A percentile compares a stretch with the other conserved stretches of the same genome.
Conservation (phyloP, 2,888 invertebrate genomes). For the Parascotia fuliginaria region DNA sequence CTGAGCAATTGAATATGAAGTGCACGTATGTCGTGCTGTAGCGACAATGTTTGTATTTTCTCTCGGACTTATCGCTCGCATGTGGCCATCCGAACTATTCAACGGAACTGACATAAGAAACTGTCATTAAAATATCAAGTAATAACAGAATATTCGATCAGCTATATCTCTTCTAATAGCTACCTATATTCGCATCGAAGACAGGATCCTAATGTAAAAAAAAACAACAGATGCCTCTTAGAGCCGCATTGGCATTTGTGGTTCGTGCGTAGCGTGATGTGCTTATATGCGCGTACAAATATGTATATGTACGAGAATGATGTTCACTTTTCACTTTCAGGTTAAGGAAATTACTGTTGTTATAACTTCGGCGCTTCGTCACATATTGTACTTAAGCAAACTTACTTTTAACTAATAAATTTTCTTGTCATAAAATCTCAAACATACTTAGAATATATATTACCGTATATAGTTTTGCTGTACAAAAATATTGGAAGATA, state of each 20-base stretch:
- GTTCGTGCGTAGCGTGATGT: constrained; percentile 56
- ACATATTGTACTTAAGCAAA: background rate
- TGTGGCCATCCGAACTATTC: constrained; percentile 79
- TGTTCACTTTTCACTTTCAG: constrained; percentile 79
- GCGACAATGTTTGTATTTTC: constrained; percentile 64
- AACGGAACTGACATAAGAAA: constrained; percentile 80
- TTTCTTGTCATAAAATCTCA: background rate
- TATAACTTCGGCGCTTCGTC: constrained; percentile 13
- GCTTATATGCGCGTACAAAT: constrained; percentile 46
- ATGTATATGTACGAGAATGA: constrained; percentile 52
- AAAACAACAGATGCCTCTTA: constrained; percentile 43
- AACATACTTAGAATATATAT: too few species aligned
- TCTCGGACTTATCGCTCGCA: constrained; percentile 68
- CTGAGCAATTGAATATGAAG: constrained; percentile 38
- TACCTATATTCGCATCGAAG: constrained; percentile 50
- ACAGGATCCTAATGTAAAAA: constrained; percentile 55
- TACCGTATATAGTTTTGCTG: too few species aligned
- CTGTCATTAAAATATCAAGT: constrained; percentile 76
- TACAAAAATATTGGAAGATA: background rate
- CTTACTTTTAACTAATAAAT: background rate
- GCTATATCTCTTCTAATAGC: constrained; percentile 56
- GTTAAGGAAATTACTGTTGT: constrained; percentile 33
- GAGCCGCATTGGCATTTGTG: constrained; percentile 50
- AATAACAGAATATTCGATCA: constrained; percentile 64
- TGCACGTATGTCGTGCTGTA: constrained; percentile 54